Evolutionary conservation across 2,888 invertebrate species (phyloP), one percentile per base, ranked within the genome.

Genomic region (Asteroscopus sphinx): DNA sequence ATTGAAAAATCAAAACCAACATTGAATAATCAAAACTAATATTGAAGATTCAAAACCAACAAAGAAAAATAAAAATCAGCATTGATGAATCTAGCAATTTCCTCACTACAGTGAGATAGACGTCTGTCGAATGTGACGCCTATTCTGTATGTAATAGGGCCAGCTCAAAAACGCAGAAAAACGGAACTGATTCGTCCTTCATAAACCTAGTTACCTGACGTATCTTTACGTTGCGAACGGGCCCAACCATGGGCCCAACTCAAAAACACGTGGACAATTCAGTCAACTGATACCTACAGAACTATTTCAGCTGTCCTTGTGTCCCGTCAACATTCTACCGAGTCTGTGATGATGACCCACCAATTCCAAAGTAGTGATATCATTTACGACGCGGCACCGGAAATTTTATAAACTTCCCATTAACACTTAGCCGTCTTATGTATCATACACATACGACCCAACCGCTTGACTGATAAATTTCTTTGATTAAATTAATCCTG

Each of bases 401-500:
- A 80, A 73, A 80, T 79, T 79, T 77, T 75, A 73, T 47, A 76
- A 77, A 80, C 80, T 80, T 82, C 77, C 83, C 76, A 75, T 77
- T 74, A 70, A 65, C 72, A 64, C 68, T 70, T 67, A 67, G 73
- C 71, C 64, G 60, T 73, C 37, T 64, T 64, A 13, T 72, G 53
- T 64, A 68, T 64, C 61, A 54, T 56, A 32, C 51, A 59, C 61
- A 54, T 56, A 32, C 51, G 62, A 58, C 41, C 41, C 51, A 47
- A 44, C 52, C 40, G 54, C 40, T 52, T 62, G 15, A 39, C 55
- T 42, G 62, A 53, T 68, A 72, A 35, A 57, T 47, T 44, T 66
- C 35, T 58, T 67, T 67, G 42, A 72, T 71, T 46, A 21, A 33
- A 39, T 55, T 48, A 48, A 45, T 48, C 56, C 33, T 30, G 33